Evolutionary conservation across 37 sponge, comb jelly and placozoan species (phyloP).

Genomic region (Hexactinellida sp.): DNA sequence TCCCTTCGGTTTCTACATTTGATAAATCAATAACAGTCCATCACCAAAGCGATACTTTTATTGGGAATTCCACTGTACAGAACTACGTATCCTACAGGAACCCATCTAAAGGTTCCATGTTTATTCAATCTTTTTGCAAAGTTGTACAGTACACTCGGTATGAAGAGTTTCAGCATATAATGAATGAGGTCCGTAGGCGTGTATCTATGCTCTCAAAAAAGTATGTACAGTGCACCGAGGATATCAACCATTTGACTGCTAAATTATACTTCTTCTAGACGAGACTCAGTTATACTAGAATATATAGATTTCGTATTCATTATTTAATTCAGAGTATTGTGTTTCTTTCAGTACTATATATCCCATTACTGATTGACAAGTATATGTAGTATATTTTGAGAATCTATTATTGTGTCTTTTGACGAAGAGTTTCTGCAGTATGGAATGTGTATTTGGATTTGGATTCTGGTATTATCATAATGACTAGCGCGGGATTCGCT

Average conservation of each 20-base stretch:
- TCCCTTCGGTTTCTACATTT: not conserved
- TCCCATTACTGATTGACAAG: too few species aligned
- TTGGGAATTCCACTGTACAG: constrained; percentile 9
- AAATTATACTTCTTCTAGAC: not conserved
- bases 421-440: too few species aligned
- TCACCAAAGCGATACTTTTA: not conserved
- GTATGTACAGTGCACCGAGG: constrained; percentile 9
- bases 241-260: constrained; percentile 6
- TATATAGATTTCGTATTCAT: not conserved
- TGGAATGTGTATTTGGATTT: too few species aligned
- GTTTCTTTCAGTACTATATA: too few species aligned
- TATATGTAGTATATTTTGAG: too few species aligned
- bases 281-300: not conserved
- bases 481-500: too few species aligned
- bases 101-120: not conserved
- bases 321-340: too few species aligned
- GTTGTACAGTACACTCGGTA: constrained; percentile 7
- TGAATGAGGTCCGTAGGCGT: constrained; percentile 4
- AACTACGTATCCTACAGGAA: not conserved
- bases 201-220: constrained; percentile 2
- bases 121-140: constrained; percentile 3
- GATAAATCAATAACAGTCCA: not conserved
- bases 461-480: too few species aligned
- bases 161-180: constrained; percentile 5
- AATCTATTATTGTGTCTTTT: too few species aligned